These are phyloP conservation scores for Allobates femoralis DNA, from an alignment of 2,797 vertebrate species.

Conservation along the genomic window DNA sequence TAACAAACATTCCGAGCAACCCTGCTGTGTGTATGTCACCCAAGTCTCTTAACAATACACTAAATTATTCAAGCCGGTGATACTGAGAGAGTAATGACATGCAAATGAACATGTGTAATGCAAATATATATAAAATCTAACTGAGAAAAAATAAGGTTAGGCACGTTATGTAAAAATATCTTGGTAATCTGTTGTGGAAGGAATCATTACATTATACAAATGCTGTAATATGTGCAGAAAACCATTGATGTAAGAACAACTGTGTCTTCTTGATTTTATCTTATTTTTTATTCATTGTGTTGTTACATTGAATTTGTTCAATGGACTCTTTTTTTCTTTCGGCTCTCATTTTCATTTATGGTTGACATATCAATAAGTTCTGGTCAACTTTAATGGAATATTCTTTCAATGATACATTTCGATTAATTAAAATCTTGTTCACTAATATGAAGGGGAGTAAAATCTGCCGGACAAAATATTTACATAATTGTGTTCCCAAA, in stretches of 20 bases:
- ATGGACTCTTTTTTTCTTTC: constrained; percentile 16
- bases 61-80: not conserved
- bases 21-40: not conserved
- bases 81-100: not conserved
- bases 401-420: constrained; percentile 48
- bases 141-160: not conserved
- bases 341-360: constrained; percentile 47
- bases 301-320: constrained; percentile 27
- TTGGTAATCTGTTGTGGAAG: not conserved
- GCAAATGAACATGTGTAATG: constrained; percentile 19
- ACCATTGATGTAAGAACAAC: not conserved
- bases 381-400: constrained; percentile 60
- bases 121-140: constrained; percentile 10
- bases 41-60: not conserved
- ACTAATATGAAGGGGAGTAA: constrained; percentile 42
- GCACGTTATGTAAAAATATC: not conserved
- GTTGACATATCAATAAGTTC: constrained; percentile 59
- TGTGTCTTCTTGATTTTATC: constrained; percentile 6
- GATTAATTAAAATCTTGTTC: constrained; percentile 39
- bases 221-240: constrained; percentile 8
- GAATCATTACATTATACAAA: constrained; percentile 6
- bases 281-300: not conserved
- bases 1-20: too few species aligned
- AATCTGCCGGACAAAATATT: constrained; percentile 44
- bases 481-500: constrained; percentile 33